Evolutionary conservation across 2,888 invertebrate genomes (phyloP).

Genomic region (Aporophyla nigra): DNA sequence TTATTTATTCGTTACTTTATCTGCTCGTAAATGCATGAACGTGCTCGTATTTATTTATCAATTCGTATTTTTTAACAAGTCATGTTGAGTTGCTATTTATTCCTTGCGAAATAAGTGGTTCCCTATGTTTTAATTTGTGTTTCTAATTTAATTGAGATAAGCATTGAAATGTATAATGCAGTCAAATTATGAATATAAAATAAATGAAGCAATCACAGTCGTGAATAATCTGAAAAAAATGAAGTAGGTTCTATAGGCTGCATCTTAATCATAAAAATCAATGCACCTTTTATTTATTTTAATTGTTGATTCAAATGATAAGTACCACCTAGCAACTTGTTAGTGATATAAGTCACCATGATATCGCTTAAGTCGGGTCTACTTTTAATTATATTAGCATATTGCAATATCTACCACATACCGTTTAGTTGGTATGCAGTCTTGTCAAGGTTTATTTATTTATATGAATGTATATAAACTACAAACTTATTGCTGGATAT

Average conservation of each 20-base stretch:
- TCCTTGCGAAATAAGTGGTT: slow-evolving; percentile 1
- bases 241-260: neutral
- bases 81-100: slow-evolving; percentile 24
- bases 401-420: slow-evolving; percentile 13
- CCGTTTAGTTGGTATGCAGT: slow-evolving; percentile 8
- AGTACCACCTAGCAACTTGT: slow-evolving; percentile 1
- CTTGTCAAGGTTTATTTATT: slow-evolving; percentile 32
- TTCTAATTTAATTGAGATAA: slow-evolving; percentile 13
- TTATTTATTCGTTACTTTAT: slow-evolving; percentile 48
- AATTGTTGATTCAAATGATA: slow-evolving; percentile 6
- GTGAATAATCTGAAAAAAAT: neutral
- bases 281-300: slow-evolving; percentile 7
- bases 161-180: slow-evolving; percentile 5
- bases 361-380: neutral
- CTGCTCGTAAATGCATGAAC: slow-evolving; percentile 25
- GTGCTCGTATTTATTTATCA: slow-evolving; percentile 33
- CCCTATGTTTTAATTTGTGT: slow-evolving; percentile 8
- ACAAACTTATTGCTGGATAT: neutral
- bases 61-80: slow-evolving; percentile 8
- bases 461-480: neutral
- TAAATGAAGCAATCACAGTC: neutral
- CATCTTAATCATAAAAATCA: slow-evolving; percentile 2
- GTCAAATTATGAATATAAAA: no score
- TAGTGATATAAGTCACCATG: neutral
- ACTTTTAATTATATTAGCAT: slow-evolving; percentile 12